phyloP scores from a whole-genome alignment of 2,888 invertebrate species.

The Xanthia icteritia region DNA sequence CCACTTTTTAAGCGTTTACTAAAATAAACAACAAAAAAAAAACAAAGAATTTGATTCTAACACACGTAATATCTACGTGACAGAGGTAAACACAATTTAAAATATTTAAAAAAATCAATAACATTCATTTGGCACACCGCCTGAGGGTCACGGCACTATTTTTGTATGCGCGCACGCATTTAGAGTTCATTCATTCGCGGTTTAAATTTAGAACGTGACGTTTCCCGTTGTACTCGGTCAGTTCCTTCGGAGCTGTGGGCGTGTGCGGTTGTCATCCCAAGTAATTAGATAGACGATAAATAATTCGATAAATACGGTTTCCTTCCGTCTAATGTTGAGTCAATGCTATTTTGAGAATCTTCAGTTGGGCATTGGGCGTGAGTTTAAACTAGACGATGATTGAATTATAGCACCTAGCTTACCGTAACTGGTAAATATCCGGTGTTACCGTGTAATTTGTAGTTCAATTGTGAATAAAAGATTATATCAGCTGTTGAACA shows the following conservation, averaged over 20 bases:
- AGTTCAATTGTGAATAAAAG: constrained; percentile 2
- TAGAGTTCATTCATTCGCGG: constrained; percentile 86
- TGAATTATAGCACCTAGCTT: constrained; percentile 11
- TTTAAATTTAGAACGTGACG: constrained; percentile 80
- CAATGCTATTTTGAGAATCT: constrained; percentile 37
- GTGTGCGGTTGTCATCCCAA: constrained; percentile 69
- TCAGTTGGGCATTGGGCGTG: constrained; percentile 1
- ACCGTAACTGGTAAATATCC: constrained; percentile 30
- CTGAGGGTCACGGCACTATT: constrained; percentile 79
- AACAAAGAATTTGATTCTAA: constrained; percentile 30
- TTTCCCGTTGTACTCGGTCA: constrained; percentile 72
- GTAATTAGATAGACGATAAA: constrained; percentile 51
- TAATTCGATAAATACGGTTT: constrained; percentile 41
- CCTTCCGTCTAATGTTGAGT: constrained; percentile 37
- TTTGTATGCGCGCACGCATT: constrained; percentile 81
- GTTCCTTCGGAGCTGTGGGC: constrained; percentile 70
- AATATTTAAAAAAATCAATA: constrained; percentile 60
- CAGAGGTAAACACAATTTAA: constrained; percentile 59
- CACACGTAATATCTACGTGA: constrained; percentile 40
- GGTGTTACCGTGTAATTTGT: constrained; percentile 10
- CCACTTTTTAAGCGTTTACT: constrained; percentile 36
- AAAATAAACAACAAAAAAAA: constrained; percentile 36
- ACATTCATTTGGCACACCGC: constrained; percentile 69
- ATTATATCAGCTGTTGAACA: constrained; percentile 29
- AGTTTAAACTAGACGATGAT: constrained; percentile 25